Conservation (phyloP, 2,888 invertebrate species). For the Agrotis puta region DNA sequence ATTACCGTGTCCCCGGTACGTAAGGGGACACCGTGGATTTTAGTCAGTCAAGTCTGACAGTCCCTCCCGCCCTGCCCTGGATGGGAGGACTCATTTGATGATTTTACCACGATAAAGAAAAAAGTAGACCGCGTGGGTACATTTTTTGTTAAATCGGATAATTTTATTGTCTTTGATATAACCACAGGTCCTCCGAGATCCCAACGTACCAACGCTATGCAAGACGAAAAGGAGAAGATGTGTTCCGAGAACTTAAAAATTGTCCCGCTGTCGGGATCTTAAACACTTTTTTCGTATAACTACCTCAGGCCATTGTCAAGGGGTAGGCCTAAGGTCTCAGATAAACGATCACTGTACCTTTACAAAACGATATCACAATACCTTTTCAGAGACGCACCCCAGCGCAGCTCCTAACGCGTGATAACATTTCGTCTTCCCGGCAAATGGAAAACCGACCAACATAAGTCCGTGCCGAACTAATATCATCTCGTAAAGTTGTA, state of each 20-base stretch:
- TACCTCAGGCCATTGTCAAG: background rate
- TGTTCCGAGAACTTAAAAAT: background rate
- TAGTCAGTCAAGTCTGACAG: no score
- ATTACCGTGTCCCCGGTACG: no score
- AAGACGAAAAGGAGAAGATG: background rate
- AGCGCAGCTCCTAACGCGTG: conserved; percentile 95
- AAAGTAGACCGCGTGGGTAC: no score
- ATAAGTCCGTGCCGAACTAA: conserved; percentile 98
- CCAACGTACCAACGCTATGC: background rate
- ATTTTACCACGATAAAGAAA: no score
- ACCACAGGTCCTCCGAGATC: no score
- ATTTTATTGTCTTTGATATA: no score
- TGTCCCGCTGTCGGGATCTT: background rate
- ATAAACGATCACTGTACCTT: background rate
- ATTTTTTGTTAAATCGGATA: no score
- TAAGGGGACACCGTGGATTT: no score
- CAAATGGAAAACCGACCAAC: conserved; percentile 97
- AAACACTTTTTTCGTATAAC: background rate
- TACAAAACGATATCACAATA: conserved; percentile 65
- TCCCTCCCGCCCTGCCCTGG: no score
- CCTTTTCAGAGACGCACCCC: conserved; percentile 94
- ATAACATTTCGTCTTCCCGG: conserved; percentile 97
- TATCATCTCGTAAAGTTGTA: conserved; percentile 98
- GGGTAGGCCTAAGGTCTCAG: background rate
- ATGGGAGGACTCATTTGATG: no score